A percentile compares a stretch with the other conserved stretches of the same genome.
Conservation (phyloP, 2,888 invertebrate species). For the Zeuzera pyrina region DNA sequence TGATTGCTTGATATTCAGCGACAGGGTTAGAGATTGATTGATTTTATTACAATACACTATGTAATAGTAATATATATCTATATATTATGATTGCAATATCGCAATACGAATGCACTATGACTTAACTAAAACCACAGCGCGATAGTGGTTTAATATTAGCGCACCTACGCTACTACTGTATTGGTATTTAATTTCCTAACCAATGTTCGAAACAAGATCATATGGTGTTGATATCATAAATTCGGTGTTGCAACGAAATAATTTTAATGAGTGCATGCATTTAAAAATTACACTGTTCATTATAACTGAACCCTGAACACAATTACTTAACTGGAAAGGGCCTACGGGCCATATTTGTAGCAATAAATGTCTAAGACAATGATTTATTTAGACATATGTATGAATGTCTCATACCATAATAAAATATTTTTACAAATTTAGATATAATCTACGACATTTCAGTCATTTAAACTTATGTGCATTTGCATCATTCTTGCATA, state of each 20-base stretch:
- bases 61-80: no score
- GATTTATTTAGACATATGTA: no score
- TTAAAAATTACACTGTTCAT: background rate
- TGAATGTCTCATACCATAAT: no score
- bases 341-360: no score
- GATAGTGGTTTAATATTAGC: slow-evolving; percentile 28
- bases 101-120: slow-evolving; percentile 42
- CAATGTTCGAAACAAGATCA: slow-evolving; percentile 46
- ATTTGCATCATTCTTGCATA: slow-evolving; percentile 19
- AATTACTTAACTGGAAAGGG: no score
- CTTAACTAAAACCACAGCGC: slow-evolving; percentile 43
- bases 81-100: slow-evolving; percentile 38
- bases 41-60: no score
- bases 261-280: background rate
- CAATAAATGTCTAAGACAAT: no score
- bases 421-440: no score
- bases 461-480: slow-evolving; percentile 13
- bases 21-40: no score
- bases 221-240: slow-evolving; percentile 38
- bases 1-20: no score
- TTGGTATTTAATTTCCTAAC: slow-evolving; percentile 48
- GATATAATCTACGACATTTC: slow-evolving; percentile 17
- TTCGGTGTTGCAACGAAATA: slow-evolving; percentile 27
- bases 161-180: slow-evolving; percentile 26
- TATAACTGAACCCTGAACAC: background rate